Percentiles rank a stretch among this genome's conserved stretches.
Conservation (phyloP, 2,113 vertebrate genomes). For the Heptranchias perlo region DNA sequence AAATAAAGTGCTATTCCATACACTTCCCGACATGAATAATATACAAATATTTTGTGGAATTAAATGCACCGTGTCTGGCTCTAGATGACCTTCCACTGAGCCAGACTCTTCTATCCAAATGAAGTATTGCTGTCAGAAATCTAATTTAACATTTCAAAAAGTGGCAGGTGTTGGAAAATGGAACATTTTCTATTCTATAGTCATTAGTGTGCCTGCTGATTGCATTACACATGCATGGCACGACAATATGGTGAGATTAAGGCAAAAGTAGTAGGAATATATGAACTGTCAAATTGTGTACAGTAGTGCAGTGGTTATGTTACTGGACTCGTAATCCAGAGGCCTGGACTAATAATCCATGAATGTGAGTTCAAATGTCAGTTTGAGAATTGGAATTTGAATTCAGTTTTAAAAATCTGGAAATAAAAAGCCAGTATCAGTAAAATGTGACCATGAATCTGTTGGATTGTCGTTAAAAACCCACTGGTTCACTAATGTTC, state of each 20-base stretch:
- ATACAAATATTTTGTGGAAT: background rate
- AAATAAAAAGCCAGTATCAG: background rate
- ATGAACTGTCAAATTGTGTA: background rate
- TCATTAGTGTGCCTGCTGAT: background rate
- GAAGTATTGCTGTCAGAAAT: background rate
- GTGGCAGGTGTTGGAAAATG: background rate
- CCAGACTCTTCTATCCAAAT: background rate
- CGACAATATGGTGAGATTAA: background rate
- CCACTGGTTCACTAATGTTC: background rate
- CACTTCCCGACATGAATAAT: background rate
- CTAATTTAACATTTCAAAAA: conserved; percentile 26
- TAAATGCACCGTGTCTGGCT: background rate
- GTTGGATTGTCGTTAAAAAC: background rate
- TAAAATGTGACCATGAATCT: background rate
- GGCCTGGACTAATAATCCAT: background rate
- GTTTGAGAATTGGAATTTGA: too few relatives aligned
- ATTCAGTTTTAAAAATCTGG: background rate
- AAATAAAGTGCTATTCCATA: background rate
- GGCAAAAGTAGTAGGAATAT: background rate
- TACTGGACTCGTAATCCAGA: background rate
- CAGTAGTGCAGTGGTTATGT: background rate
- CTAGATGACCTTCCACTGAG: background rate
- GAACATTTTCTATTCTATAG: background rate
- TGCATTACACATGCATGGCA: background rate
- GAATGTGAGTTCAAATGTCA: background rate